phyloP scores from a whole-genome alignment of 2,888 invertebrate genomes.

The Hyposoter didymator region DNA sequence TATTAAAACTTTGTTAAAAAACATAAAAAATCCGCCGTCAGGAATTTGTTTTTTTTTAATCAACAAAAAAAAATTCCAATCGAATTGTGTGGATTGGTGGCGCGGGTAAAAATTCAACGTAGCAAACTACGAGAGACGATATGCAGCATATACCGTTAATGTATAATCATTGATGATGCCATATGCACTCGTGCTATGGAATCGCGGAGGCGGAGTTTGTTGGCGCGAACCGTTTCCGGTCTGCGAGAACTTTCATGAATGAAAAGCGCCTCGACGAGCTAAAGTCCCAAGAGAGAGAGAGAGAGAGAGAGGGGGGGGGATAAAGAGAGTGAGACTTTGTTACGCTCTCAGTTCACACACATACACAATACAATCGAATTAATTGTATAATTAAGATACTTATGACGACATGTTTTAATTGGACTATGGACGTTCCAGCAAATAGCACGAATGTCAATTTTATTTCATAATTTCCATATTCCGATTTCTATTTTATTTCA shows the following conservation, averaged over 20 bases:
- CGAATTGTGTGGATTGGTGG: neutral
- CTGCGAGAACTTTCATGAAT: conserved; percentile 68
- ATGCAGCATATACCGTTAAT: conserved; percentile 47
- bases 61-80: neutral
- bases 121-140: conserved; percentile 9
- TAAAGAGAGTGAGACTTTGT: conserved; percentile 14
- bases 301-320: neutral
- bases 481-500: neutral
- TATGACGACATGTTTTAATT: neutral
- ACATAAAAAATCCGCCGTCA: too few species aligned
- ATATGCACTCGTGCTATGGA: conserved; percentile 57
- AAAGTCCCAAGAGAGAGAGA: conserved; percentile 5
- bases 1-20: neutral
- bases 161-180: conserved; percentile 53
- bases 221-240: conserved; percentile 66
- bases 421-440: neutral
- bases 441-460: neutral
- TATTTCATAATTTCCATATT: neutral
- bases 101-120: neutral
- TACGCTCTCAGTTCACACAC: conserved; percentile 28
- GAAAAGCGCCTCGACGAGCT: conserved; percentile 62
- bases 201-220: conserved; percentile 67
- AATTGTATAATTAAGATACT: neutral
- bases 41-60: neutral
- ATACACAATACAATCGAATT: neutral